Evolutionary conservation across 2,888 invertebrate genomes (phyloP).

Genomic region (Pammene aurita): DNA sequence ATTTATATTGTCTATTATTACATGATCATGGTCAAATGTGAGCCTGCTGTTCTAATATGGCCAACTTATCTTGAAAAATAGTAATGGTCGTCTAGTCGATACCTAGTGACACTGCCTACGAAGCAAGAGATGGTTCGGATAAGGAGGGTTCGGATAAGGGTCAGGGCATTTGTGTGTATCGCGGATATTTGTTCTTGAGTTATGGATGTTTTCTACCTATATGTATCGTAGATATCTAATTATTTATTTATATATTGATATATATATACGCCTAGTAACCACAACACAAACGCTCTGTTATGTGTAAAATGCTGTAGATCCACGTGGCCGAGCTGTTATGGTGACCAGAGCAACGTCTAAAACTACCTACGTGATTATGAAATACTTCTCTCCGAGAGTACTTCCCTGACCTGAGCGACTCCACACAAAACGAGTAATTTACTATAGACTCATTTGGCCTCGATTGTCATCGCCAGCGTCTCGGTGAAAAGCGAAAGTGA

Average conservation of each 20-base stretch:
- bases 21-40: background rate
- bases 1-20: background rate
- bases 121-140: too few species aligned
- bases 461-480: slow-evolving; percentile 8
- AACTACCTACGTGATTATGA: slow-evolving; percentile 13
- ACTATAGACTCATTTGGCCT: slow-evolving; percentile 16
- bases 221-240: too few species aligned
- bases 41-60: background rate
- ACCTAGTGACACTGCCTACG: too few species aligned
- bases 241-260: too few species aligned
- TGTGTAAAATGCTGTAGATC: background rate
- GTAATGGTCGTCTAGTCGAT: too few species aligned
- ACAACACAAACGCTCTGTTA: too few species aligned
- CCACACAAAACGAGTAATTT: slow-evolving; percentile 6
- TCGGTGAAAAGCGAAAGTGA: slow-evolving; percentile 21
- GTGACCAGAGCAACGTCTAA: slow-evolving; percentile 23
- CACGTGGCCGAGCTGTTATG: slow-evolving; percentile 20
- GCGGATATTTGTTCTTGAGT: too few species aligned
- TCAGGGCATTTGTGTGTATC: too few species aligned
- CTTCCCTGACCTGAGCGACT: slow-evolving; percentile 7
- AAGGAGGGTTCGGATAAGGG: too few species aligned
- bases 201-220: too few species aligned
- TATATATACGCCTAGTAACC: too few species aligned
- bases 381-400: slow-evolving; percentile 11
- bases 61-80: too few species aligned